Evolutionary conservation across 1,140 invertebrate species (phyloP).

Genomic region (Rhynchophorus ferrugineus): DNA sequence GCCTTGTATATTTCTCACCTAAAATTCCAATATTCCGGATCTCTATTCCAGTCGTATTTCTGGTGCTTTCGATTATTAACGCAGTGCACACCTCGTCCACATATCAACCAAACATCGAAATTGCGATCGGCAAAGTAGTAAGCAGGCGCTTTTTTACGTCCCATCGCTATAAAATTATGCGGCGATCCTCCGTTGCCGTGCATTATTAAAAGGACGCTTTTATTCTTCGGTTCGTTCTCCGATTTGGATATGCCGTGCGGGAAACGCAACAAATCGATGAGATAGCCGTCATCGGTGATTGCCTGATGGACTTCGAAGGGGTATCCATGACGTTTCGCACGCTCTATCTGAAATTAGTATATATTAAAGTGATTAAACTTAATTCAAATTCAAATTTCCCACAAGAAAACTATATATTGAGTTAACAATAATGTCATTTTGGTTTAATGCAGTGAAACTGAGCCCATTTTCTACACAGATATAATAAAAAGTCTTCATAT

Average conservation of each 20-base stretch:
- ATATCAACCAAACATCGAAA: slow-evolving; percentile 55
- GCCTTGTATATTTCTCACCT: slow-evolving; percentile 4
- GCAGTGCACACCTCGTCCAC: slow-evolving; percentile 59
- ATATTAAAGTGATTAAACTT: not conserved
- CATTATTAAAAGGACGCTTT: slow-evolving; percentile 11
- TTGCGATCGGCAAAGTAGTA: slow-evolving; percentile 32
- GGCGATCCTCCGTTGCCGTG: slow-evolving; percentile 10
- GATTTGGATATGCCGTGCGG: slow-evolving; percentile 8
- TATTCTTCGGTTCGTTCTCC: slow-evolving; percentile 1
- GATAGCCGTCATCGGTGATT: slow-evolving; percentile 15
- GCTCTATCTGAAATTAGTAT: slow-evolving; percentile 10
- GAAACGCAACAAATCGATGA: slow-evolving; percentile 15
- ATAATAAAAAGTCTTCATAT: too few relatives aligned
- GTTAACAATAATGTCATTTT: too few relatives aligned
- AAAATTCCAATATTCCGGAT: slow-evolving; percentile 40
- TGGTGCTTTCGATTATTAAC: slow-evolving; percentile 50
- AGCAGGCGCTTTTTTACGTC: slow-evolving; percentile 11
- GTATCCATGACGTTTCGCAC: slow-evolving; percentile 13
- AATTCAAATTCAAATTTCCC: too few relatives aligned
- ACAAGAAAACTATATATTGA: too few relatives aligned
- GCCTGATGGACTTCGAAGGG: slow-evolving; percentile 14
- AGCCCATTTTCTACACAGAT: too few relatives aligned
- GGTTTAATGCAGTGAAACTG: too few relatives aligned
- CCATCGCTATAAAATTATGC: slow-evolving; percentile 3
- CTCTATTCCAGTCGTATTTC: slow-evolving; percentile 37